These are phyloP conservation scores for Peromyscus melanophrys DNA, from an alignment of 2,797 vertebrate species.

Conservation along the genomic window DNA sequence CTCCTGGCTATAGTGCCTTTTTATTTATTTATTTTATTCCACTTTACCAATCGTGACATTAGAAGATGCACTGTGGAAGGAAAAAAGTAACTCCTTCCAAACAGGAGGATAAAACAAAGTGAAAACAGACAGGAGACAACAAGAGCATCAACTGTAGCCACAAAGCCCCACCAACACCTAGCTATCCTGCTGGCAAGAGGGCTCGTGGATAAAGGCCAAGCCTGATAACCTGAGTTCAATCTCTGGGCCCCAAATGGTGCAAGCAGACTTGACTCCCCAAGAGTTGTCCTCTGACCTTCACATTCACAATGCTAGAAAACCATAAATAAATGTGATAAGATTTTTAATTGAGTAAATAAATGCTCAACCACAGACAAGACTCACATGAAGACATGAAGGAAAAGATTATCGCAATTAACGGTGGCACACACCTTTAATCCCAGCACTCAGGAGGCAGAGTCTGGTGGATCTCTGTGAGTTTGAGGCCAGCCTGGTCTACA, in stretches of 20 bases:
- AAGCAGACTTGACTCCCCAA: not conserved
- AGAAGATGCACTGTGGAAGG: not conserved
- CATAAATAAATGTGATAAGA: not conserved
- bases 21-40: too few relatives aligned
- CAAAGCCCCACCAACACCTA: fast-evolving
- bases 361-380: not conserved
- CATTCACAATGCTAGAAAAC: not conserved
- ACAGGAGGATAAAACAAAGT: not conserved
- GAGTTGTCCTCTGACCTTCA: not conserved
- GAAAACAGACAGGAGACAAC: not conserved
- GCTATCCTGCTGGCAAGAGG: not conserved
- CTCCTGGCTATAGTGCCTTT: not conserved
- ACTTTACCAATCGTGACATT: not conserved
- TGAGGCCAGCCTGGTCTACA: not conserved
- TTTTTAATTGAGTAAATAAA: not conserved
- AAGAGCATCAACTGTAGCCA: not conserved
- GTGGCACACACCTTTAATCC: not conserved
- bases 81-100: not conserved
- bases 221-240: not conserved
- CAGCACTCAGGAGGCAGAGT: not conserved
- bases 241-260: not conserved
- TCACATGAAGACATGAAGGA: not conserved
- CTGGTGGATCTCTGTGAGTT: not conserved
- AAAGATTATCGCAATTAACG: too few relatives aligned
- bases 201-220: not conserved